A percentile compares a stretch with the other conserved stretches of the same genome.
Conservation (phyloP, 2,888 invertebrate species). For the Drosophila mulleri region DNA sequence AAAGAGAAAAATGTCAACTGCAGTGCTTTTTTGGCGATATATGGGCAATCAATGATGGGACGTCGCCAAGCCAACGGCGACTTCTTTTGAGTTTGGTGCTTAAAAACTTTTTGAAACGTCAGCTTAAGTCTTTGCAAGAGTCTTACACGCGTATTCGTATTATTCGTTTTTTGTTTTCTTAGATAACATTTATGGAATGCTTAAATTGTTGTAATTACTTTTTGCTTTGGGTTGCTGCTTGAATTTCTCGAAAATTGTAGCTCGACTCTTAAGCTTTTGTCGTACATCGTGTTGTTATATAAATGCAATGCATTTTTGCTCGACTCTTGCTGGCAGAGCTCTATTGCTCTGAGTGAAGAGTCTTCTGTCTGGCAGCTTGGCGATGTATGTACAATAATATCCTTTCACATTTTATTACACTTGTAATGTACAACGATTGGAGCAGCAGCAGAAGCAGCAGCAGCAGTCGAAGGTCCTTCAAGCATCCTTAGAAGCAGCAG, state of each 20-base stretch:
- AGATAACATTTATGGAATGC: conserved; percentile 11
- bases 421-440: conserved; percentile 76
- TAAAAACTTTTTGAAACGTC: not conserved
- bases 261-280: conserved; percentile 42
- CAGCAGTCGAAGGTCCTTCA: conserved; percentile 33
- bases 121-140: not conserved
- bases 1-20: not conserved
- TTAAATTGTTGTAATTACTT: conserved; percentile 44
- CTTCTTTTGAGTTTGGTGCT: not conserved
- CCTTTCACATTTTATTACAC: conserved; percentile 80
- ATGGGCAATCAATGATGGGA: not conserved
- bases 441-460: conserved; percentile 15
- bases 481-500: conserved; percentile 29
- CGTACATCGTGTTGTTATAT: conserved; percentile 12
- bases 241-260: conserved; percentile 21
- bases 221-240: not conserved
- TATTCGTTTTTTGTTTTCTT: not conserved
- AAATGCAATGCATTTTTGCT: conserved; percentile 18
- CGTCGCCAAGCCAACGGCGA: not conserved
- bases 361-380: conserved; percentile 21
- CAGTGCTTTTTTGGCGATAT: not conserved
- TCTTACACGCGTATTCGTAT: not conserved
- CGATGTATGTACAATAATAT: conserved; percentile 65
- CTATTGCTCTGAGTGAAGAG: conserved; percentile 28
- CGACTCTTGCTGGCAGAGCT: conserved; percentile 16